These are phyloP conservation scores for Noctilio leporinus DNA, from an alignment of 2,113 vertebrate genomes.

Conservation along the genomic window DNA sequence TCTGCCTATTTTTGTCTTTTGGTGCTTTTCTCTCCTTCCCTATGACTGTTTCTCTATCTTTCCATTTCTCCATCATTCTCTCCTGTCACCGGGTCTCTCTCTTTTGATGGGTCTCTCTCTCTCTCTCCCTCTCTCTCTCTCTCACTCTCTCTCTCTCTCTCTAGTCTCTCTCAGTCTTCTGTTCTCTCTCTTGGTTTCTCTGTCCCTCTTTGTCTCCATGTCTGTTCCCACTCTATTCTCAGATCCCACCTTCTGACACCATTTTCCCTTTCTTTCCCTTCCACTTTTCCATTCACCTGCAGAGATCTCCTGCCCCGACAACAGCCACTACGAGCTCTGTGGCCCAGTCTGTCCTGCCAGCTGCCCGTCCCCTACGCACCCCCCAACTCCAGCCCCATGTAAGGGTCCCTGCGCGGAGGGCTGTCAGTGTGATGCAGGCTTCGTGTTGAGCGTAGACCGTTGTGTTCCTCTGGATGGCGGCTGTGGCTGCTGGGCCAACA, in stretches of 20 bases:
- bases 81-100: background rate
- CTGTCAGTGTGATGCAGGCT: slow-evolving; percentile 81
- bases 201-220: background rate
- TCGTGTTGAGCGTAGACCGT: slow-evolving; percentile 65
- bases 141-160: background rate
- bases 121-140: background rate
- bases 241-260: background rate
- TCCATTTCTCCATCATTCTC: background rate
- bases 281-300: background rate
- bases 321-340: slow-evolving; percentile 80
- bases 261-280: background rate
- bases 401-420: slow-evolving; percentile 79
- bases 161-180: background rate
- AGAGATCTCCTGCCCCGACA: slow-evolving; percentile 71
- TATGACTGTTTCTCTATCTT: background rate
- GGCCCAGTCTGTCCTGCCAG: slow-evolving; percentile 72
- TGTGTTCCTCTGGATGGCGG: slow-evolving; percentile 71
- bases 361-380: slow-evolving; percentile 62
- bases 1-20: background rate
- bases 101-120: background rate
- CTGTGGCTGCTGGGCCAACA: slow-evolving; percentile 82
- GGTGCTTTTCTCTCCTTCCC: background rate
- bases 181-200: background rate
- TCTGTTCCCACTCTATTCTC: background rate
- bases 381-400: slow-evolving; percentile 59